Base-by-base conservation (phyloP, 2,888 invertebrate genomes). In the Incurvaria masculella region DNA sequence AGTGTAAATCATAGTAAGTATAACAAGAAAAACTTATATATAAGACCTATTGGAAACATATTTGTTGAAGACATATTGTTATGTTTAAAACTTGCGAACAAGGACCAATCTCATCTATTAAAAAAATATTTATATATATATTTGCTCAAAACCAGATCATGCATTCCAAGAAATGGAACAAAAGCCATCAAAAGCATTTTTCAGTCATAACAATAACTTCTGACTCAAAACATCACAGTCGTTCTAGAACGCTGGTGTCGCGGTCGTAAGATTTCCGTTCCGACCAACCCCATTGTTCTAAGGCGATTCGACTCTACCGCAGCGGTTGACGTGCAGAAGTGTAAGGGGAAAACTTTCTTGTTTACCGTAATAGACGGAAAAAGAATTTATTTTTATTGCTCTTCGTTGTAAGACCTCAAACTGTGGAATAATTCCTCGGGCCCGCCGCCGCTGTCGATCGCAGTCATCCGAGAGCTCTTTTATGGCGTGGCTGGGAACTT, bases 401-500 rank as follows among this genome's bases (percentile, higher is more conserved):
- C 14, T 14, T 33, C 33, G 33, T 33, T 33, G 33, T 33, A 33
- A 33, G 33, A 33, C 33, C 33, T 33, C 33, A 33, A 33, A 33
- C 14, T 33, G 33, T 33, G 33, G 14, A 33, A 33, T 33, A 33
- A 33, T 33, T 33, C 33, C 33, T 14, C 3, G 6, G 33, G 3
- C 6, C 33, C 33, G 33, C 33, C 33, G 33, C 33, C 14, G 33
- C 33, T 8, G 14, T 3, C 10, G 5, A 4, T 23, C 23, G 23
- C 23, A 6, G 33, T 33, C 33, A 33, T 33, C 33, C 11, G 23
- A 45, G 68, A 68, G 63, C 65, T 61, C 63, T 68, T 68, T 44
- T 65, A 66, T 68, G 57, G 66, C 66, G 64, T 67, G 64, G 63
- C 66, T 61, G 63, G 56, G 58, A 69, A 68, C 55, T 69, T 71